These are phyloP conservation scores for Phocides pigmalion DNA, from an alignment of 1,140 invertebrate species.

Conservation along the genomic window DNA sequence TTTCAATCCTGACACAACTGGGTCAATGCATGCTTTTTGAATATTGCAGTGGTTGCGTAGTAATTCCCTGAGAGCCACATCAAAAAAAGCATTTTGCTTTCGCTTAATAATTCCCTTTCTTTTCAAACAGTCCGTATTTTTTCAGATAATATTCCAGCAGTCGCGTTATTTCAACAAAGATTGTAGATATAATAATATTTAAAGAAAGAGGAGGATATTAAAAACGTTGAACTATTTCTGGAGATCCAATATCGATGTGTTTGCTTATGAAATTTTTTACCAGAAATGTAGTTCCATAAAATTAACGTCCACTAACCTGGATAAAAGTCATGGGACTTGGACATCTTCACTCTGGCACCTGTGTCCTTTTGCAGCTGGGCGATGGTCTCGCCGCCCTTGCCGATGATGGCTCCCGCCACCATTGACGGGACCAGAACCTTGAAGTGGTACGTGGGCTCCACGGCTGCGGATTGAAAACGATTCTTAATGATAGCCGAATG, in stretches of 20 bases:
- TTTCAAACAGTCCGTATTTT: neutral
- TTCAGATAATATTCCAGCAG: neutral
- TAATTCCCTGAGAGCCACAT: slow-evolving; percentile 9
- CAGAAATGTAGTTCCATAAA: neutral
- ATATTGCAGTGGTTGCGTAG: slow-evolving; percentile 37
- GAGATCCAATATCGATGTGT: neutral
- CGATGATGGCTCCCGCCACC: slow-evolving; percentile 98
- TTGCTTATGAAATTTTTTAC: neutral
- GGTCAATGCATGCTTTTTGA: slow-evolving; percentile 48
- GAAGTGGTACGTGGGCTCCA: slow-evolving; percentile 91
- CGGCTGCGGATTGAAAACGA: slow-evolving; percentile 58
- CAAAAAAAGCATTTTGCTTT: slow-evolving; percentile 5
- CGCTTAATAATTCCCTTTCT: slow-evolving; percentile 23
- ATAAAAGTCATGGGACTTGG: slow-evolving; percentile 98
- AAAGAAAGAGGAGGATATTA: slow-evolving; percentile 1
- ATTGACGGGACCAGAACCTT: slow-evolving; percentile 98
- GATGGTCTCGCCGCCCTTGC: slow-evolving; percentile 98
- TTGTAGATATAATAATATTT: too few relatives aligned
- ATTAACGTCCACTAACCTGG: slow-evolving; percentile 88
- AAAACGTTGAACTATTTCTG: neutral
- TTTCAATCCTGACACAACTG: slow-evolving; percentile 50
- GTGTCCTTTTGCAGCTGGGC: slow-evolving; percentile 98
- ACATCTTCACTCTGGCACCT: slow-evolving; percentile 98
- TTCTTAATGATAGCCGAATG: slow-evolving; percentile 33
- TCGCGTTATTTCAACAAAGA: neutral